These are phyloP conservation scores for Drosophila mercatorum DNA, from an alignment of 2,888 invertebrate species.

Conservation along the genomic window DNA sequence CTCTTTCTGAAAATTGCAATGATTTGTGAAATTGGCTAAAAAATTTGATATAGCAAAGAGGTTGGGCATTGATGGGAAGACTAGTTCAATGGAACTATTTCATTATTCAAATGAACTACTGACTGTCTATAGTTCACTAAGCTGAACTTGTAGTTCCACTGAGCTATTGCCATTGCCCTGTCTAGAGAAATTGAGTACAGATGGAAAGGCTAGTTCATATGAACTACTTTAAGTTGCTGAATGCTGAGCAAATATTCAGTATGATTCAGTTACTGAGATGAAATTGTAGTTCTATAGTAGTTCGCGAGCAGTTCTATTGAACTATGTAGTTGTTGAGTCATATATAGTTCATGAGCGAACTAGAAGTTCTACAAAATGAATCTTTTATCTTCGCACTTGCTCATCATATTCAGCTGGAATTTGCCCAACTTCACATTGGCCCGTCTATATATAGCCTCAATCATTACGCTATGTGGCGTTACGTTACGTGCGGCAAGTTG, in stretches of 20 bases:
- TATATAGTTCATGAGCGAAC: no score
- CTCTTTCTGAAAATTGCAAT: constrained; percentile 40
- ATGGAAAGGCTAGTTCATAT: no score
- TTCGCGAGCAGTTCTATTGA: no score
- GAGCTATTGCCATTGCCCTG: not conserved
- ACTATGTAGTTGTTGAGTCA: no score
- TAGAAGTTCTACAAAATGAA: no score
- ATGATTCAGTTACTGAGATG: no score
- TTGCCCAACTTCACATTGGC: not conserved
- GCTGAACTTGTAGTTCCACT: not conserved
- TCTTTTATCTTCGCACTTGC: no score
- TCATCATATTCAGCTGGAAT: not conserved
- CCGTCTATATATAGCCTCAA: constrained; percentile 59
- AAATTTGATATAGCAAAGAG: not conserved
- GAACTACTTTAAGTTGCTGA: no score
- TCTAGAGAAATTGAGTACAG: no score
- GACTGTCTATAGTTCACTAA: not conserved
- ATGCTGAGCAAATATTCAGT: no score
- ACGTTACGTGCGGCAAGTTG: constrained; percentile 16
- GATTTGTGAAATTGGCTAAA: constrained; percentile 54
- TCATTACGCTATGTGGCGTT: not conserved
- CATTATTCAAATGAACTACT: not conserved
- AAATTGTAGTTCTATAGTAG: no score
- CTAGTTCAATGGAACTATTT: no score
- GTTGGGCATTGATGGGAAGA: not conserved